These are phyloP conservation scores for Subacronicta megacephala DNA, from an alignment of 2,888 invertebrate species.

Conservation along the genomic window DNA sequence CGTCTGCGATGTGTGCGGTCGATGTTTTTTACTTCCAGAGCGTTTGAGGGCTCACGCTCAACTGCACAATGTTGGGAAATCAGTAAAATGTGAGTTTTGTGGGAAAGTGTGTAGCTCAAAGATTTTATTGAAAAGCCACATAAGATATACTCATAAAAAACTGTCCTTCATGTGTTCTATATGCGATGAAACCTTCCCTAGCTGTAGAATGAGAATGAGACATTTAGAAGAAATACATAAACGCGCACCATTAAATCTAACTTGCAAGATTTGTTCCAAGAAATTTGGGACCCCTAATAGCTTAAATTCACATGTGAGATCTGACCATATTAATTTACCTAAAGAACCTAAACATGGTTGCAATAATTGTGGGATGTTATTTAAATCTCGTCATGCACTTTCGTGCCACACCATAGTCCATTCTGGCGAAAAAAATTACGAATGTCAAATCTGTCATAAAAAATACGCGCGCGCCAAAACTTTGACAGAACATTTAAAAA, in stretches of 20 bases:
- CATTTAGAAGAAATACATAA: conserved; percentile 54
- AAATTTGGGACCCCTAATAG: conserved; percentile 38
- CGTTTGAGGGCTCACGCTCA: conserved; percentile 47
- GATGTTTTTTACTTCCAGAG: conserved; percentile 69
- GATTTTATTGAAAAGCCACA: conserved; percentile 54
- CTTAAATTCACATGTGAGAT: conserved; percentile 46
- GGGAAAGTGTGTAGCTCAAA: conserved; percentile 44
- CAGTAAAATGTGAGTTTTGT: conserved; percentile 48
- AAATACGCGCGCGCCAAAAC: conserved; percentile 61
- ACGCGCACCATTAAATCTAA: conserved; percentile 43
- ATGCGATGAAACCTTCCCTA: conserved; percentile 45
- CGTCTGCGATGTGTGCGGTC: conserved; percentile 79
- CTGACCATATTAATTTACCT: conserved; percentile 38
- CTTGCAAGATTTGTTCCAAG: conserved; percentile 51
- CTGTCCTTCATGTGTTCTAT: conserved; percentile 52
- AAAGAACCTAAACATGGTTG: conserved; percentile 42
- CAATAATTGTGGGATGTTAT: conserved; percentile 38
- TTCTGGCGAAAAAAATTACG: conserved; percentile 69
- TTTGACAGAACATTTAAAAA: conserved; percentile 62
- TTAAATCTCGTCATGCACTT: conserved; percentile 33
- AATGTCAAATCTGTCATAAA: conserved; percentile 77
- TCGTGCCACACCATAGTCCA: conserved; percentile 40
- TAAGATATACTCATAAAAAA: conserved; percentile 67
- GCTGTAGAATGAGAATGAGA: conserved; percentile 26
- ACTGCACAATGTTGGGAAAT: conserved; percentile 29